A percentile compares a stretch with the other conserved stretches of the same genome.
Evolutionary conservation across 1,140 invertebrate species (phyloP).

Genomic region (Diachasmimorpha longicaudata): DNA sequence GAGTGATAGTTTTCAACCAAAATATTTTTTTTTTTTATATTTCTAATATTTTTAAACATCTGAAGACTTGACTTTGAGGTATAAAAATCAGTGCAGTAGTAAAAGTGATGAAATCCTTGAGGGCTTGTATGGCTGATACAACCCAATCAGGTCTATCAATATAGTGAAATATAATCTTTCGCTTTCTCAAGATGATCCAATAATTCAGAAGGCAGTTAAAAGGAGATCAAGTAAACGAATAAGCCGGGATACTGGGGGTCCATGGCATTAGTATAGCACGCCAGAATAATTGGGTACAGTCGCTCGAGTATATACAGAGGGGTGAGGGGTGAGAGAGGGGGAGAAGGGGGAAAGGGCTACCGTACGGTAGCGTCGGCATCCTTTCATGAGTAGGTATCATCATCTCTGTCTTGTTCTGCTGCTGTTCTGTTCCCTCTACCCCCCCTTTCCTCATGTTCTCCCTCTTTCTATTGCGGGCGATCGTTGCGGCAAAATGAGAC

Average conservation of each 20-base stretch:
- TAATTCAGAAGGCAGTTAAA: not conserved
- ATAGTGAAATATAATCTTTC: too few species aligned
- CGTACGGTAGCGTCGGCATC: conserved; percentile 42
- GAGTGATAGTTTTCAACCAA: too few species aligned
- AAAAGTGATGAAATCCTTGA: too few species aligned
- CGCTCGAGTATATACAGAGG: conserved; percentile 39
- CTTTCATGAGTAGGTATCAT: conserved; percentile 29
- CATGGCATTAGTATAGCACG: conserved; percentile 53
- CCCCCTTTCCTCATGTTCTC: not conserved
- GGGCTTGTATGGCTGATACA: too few species aligned
- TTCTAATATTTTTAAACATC: too few species aligned
- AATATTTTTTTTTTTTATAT: too few species aligned
- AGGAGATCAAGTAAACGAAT: conserved; percentile 4
- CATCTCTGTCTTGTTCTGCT: conserved; percentile 3
- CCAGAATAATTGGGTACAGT: conserved; percentile 59
- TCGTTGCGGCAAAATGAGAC: conserved; percentile 29
- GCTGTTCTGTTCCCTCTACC: not conserved
- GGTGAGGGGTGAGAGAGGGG: too few species aligned
- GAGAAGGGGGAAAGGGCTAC: conserved; percentile 37
- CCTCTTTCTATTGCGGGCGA: conserved; percentile 19
- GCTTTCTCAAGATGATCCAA: too few species aligned
- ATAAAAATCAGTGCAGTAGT: too few species aligned
- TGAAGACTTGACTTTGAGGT: too few species aligned
- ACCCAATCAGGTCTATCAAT: too few species aligned
- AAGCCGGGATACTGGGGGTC: conserved; percentile 20